These are phyloP conservation scores for Prochilodus magdalenae DNA, from an alignment of 2,113 vertebrate genomes.

Conservation along the genomic window DNA sequence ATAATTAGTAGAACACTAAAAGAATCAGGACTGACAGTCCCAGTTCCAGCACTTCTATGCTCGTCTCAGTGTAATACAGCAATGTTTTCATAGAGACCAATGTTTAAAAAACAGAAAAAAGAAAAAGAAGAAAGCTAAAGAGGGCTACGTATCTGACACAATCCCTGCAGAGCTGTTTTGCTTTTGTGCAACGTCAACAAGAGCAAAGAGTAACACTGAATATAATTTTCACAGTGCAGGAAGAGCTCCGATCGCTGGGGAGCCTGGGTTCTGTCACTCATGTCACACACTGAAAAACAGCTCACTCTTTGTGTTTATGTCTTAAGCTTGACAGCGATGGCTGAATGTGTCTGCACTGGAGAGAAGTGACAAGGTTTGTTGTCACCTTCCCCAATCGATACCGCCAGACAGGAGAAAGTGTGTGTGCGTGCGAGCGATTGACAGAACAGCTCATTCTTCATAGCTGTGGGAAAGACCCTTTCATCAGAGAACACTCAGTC, in stretches of 20 bases:
- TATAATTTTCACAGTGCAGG: not conserved
- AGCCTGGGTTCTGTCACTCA: not conserved
- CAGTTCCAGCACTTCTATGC: too few relatives aligned
- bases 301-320: not conserved
- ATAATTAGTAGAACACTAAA: too few relatives aligned
- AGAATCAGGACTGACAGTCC: too few relatives aligned
- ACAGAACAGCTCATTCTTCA: not conserved
- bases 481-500: not conserved
- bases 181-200: not conserved
- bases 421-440: not conserved
- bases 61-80: too few relatives aligned
- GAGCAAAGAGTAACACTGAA: not conserved
- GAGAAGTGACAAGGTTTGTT: not conserved
- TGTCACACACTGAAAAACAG: not conserved
- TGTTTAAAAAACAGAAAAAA: too few relatives aligned
- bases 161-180: not conserved
- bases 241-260: not conserved
- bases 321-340: not conserved
- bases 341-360: not conserved
- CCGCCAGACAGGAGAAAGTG: not conserved
- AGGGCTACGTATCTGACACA: not conserved
- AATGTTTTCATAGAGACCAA: too few relatives aligned
- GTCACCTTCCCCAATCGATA: not conserved
- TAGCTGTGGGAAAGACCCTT: not conserved
- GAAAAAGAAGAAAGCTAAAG: not conserved